Evolutionary conservation across 2,797 vertebrate genomes (phyloP).

Genomic region (Anabas testudineus): DNA sequence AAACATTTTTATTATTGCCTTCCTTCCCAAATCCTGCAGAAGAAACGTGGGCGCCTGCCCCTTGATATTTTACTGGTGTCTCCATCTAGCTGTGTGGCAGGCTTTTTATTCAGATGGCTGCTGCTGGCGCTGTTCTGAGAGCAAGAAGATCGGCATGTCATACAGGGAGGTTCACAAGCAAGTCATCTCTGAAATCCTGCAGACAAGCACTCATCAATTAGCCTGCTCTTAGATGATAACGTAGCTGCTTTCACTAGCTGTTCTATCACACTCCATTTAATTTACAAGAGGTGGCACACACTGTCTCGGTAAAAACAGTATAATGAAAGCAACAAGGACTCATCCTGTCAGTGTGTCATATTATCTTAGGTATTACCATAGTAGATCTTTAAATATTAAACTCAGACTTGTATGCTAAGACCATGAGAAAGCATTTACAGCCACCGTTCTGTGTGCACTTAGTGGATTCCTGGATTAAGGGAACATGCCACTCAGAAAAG

Average conservation of each 20-base stretch:
- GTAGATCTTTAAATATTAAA: constrained; percentile 44
- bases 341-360: constrained; percentile 36
- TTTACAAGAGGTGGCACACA: constrained; percentile 42
- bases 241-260: constrained; percentile 55
- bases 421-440: constrained; percentile 28
- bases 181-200: constrained; percentile 69
- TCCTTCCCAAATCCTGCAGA: constrained; percentile 33
- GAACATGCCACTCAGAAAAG: constrained; percentile 12
- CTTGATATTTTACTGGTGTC: constrained; percentile 61
- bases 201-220: constrained; percentile 70
- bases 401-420: constrained; percentile 16
- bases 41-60: constrained; percentile 49
- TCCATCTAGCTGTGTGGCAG: constrained; percentile 54
- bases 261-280: constrained; percentile 62
- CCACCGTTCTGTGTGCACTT: constrained; percentile 4
- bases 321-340: constrained; percentile 45
- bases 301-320: constrained; percentile 29
- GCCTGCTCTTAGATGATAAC: constrained; percentile 70
- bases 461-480: constrained; percentile 4
- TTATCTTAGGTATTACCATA: constrained; percentile 20
- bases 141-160: constrained; percentile 64
- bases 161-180: constrained; percentile 64
- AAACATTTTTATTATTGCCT: constrained; percentile 33
- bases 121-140: constrained; percentile 56
- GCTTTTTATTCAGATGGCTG: constrained; percentile 65